phyloP scores from a whole-genome alignment of 2,888 invertebrate genomes.

The Drosophila suboccidentalis region DNA sequence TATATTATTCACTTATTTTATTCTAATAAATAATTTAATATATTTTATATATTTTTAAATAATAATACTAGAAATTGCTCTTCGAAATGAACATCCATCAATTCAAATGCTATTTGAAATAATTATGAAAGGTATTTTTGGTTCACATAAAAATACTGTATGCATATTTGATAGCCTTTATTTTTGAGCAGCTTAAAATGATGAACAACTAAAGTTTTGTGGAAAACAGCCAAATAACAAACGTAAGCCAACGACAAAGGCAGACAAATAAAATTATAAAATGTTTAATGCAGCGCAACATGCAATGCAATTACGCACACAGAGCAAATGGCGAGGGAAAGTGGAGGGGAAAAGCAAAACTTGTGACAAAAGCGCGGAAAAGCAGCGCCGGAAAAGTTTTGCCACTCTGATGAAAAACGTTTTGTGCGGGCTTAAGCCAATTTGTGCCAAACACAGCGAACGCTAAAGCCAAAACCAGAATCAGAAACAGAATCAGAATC shows the following conservation, averaged over 20 bases:
- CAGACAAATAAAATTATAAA: slow-evolving; percentile 65
- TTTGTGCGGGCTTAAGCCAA: slow-evolving; percentile 78
- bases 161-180: not conserved
- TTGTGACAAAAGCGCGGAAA: slow-evolving; percentile 74
- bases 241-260: slow-evolving; percentile 64
- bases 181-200: slow-evolving; percentile 38
- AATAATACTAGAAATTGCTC: too few species aligned
- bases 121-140: not conserved
- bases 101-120: too few species aligned
- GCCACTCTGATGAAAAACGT: slow-evolving; percentile 64
- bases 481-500: slow-evolving; percentile 17
- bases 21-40: not conserved
- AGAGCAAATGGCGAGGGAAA: not conserved
- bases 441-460: slow-evolving; percentile 69
- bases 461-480: slow-evolving; percentile 41
- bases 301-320: slow-evolving; percentile 71
- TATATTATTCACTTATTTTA: not conserved
- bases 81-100: too few species aligned
- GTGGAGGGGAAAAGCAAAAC: slow-evolving; percentile 39
- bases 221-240: slow-evolving; percentile 54
- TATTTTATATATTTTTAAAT: too few species aligned
- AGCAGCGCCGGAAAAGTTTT: slow-evolving; percentile 68
- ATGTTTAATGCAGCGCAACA: slow-evolving; percentile 78
- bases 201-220: slow-evolving; percentile 53
- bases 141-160: not conserved